Evolutionary conservation across 2,113 vertebrate genomes (phyloP).

Genomic region (Macheiramphus alcinus): DNA sequence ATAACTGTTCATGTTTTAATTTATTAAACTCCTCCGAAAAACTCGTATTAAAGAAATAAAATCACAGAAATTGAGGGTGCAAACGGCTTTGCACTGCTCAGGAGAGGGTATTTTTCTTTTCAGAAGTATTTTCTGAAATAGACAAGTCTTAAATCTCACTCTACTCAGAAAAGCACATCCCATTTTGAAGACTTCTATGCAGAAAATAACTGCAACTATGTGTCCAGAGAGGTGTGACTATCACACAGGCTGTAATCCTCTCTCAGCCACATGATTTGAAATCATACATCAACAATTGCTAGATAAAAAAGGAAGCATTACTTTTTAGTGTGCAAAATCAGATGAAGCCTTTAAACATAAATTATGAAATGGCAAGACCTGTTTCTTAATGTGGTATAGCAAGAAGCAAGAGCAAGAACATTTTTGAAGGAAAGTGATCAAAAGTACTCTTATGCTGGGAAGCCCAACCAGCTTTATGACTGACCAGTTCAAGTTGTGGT

Average conservation of each 20-base stretch:
- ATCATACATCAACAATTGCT: not conserved
- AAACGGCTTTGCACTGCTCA: not conserved
- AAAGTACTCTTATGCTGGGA: not conserved
- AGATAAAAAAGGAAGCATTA: not conserved
- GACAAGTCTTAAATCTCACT: not conserved
- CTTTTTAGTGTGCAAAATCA: not conserved
- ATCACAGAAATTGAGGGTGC: not conserved
- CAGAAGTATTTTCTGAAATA: not conserved
- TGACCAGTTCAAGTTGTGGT: not conserved
- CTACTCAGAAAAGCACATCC: not conserved
- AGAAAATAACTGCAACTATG: not conserved
- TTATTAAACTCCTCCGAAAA: not conserved
- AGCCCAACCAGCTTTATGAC: not conserved
- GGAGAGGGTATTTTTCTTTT: not conserved
- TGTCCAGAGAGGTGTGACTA: not conserved
- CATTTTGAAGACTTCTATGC: not conserved
- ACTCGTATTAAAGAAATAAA: conserved; percentile 3
- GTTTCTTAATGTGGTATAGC: not conserved
- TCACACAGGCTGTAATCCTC: not conserved
- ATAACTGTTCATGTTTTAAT: conserved; percentile 45
- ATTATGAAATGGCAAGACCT: not conserved
- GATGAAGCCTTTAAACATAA: not conserved
- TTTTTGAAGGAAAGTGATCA: not conserved
- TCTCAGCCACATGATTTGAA: not conserved
- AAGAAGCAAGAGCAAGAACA: not conserved